A percentile compares a stretch with the other conserved stretches of the same genome.
phyloP scores from a whole-genome alignment of 1,140 invertebrate species.

The Tetramorium simillimum region DNA sequence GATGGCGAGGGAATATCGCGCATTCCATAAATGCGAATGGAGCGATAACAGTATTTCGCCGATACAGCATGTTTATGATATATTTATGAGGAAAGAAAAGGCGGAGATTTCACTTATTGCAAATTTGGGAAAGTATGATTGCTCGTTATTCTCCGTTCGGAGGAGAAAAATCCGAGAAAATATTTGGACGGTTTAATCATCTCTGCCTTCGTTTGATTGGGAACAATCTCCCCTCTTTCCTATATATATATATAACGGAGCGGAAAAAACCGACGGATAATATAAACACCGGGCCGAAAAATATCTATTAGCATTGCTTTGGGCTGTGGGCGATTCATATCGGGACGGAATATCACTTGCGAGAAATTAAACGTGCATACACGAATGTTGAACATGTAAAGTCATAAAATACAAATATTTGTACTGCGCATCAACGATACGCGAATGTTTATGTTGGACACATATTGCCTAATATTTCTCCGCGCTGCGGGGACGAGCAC shows the following conservation, averaged over 20 bases:
- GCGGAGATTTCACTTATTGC: background rate
- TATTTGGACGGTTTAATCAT: background rate
- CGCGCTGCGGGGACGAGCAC: background rate
- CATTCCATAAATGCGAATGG: conserved; percentile 29
- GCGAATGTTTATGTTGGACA: conserved; percentile 61
- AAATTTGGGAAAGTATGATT: background rate
- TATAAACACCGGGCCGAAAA: background rate
- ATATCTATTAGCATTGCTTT: background rate
- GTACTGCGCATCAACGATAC: conserved; percentile 50
- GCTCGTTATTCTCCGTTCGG: background rate
- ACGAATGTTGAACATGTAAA: conserved; percentile 18
- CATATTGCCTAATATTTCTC: conserved; percentile 66
- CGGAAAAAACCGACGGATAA: too few species aligned
- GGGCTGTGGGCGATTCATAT: conserved; percentile 20
- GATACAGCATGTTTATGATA: background rate
- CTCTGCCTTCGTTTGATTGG: background rate
- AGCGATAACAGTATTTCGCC: conserved; percentile 9
- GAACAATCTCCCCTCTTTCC: background rate
- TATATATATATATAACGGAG: background rate
- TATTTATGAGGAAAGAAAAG: background rate
- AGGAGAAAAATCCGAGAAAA: background rate
- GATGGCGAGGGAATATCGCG: background rate
- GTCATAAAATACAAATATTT: conserved; percentile 65
- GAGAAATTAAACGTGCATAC: conserved; percentile 59
- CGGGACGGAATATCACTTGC: background rate